These are phyloP conservation scores for Platycheirus rosarum DNA, from an alignment of 2,888 invertebrate species.

Conservation along the genomic window DNA sequence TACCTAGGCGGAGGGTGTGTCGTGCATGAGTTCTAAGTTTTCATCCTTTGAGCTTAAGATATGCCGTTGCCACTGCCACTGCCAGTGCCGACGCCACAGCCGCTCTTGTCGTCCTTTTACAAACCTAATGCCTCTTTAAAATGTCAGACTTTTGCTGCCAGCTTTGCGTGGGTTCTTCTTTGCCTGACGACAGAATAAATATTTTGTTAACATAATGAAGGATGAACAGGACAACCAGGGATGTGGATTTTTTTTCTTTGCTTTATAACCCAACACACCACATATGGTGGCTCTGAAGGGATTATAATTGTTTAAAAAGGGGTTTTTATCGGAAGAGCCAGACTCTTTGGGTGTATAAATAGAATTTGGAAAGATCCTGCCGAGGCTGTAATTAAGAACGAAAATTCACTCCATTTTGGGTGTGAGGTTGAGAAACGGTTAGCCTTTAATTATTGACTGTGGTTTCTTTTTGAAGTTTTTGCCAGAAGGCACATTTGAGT, in stretches of 20 bases:
- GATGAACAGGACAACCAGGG: not conserved
- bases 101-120: not conserved
- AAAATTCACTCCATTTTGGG: too few species aligned
- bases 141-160: slow-evolving; percentile 43
- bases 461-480: too few species aligned
- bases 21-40: slow-evolving; percentile 8
- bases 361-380: not conserved
- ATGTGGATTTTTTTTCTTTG: not conserved
- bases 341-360: not conserved
- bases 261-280: not conserved
- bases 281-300: not conserved
- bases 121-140: slow-evolving; percentile 44
- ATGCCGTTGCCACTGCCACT: too few species aligned
- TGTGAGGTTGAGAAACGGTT: too few species aligned
- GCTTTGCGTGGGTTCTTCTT: slow-evolving; percentile 23
- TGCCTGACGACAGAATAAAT: slow-evolving; percentile 28
- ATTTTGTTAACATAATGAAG: slow-evolving; percentile 22
- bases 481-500: too few species aligned
- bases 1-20: not conserved
- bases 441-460: too few species aligned
- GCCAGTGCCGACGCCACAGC: not conserved
- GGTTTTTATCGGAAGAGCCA: not conserved
- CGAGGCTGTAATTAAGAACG: not conserved
- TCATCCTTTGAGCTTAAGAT: slow-evolving; percentile 12
- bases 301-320: slow-evolving; percentile 8